Base-by-base conservation (phyloP, 2,113 vertebrate species). In the Laticauda laticaudata region DNA sequence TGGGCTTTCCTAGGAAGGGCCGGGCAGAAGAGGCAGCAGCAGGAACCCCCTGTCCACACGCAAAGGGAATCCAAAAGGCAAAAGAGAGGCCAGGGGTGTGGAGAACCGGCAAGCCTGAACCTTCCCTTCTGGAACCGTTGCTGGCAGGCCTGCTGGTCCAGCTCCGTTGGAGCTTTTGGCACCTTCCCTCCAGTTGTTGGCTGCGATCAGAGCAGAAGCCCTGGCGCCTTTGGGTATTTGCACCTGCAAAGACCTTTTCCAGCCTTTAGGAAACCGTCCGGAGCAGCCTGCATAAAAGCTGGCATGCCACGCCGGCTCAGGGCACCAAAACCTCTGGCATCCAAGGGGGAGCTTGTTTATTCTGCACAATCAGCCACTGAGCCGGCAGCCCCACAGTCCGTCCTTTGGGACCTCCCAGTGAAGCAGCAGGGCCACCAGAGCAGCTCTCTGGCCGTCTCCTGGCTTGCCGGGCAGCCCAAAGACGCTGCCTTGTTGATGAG, bases 381-480 rank as follows among this genome's bases (percentile, higher is more conserved):
- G 15, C 56, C 21, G 6, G 75, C 39, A 0, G 48, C 93, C 57
- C 20, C 93, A 94, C 39, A 89, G 39, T 51, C 92, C 75, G 1
- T 55, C 93, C 95, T 89, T n/a, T 92, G 54, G 7, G 39, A 34
- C 54, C 93, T 24, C 54, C 26, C 90, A 92, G 96, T 96, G 95
- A 95, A 97, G 96, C 97, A 93, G 92, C 95, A 64, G 75, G 94
- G 94, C 88, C 45, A 48, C 90, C 94, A 56, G 0, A 96, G 94
- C 96, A 95, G 94, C 92, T 91, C 92, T 89, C 90, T 94, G 91
- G 96, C 91, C 92, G 92, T 90, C 92, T 94, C 93, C 94, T 95
- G 90, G 93, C 93, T 94, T 90, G 95, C 94, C 89, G 97, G 96
- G 95, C 75, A 91, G 96, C 97, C 97, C 97, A 97, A 97, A 98